These are phyloP conservation scores for Geophilus truncorum DNA, from an alignment of 2,888 invertebrate genomes.

Conservation along the genomic window DNA sequence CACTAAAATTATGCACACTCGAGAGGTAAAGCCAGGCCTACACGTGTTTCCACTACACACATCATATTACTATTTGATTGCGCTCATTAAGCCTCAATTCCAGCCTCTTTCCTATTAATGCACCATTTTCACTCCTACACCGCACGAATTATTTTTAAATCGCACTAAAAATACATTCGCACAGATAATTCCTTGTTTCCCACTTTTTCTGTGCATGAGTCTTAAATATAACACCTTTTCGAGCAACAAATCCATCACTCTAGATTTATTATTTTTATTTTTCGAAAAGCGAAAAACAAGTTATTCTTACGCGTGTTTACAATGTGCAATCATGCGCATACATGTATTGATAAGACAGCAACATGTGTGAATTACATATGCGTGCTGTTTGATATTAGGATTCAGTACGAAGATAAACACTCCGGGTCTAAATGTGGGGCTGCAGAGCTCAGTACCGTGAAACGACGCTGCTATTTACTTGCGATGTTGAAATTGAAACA, in stretches of 20 bases:
- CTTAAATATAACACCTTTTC: neutral
- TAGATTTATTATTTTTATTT: no score
- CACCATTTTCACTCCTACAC: neutral
- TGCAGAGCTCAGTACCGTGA: neutral
- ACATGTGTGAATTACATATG: slow-evolving; percentile 6
- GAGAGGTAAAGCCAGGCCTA: neutral
- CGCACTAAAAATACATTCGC: neutral
- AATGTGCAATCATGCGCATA: neutral
- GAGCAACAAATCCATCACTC: neutral
- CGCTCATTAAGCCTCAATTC: neutral
- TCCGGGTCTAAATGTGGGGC: neutral
- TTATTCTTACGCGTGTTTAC: neutral
- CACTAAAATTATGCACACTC: slow-evolving; percentile 13
- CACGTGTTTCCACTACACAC: slow-evolving; percentile 10
- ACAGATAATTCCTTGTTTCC: neutral
- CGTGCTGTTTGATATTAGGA: slow-evolving; percentile 5
- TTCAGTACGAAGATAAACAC: neutral
- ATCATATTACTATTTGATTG: slow-evolving; percentile 18
- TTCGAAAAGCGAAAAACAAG: neutral
- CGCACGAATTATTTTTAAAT: neutral
- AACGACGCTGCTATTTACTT: neutral
- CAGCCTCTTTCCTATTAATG: neutral
- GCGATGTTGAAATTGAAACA: neutral
- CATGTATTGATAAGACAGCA: slow-evolving; percentile 13
- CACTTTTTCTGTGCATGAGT: no score